Percentiles rank a stretch among this genome's conserved stretches.
Conservation (phyloP, 2,797 vertebrate genomes). For the Tauraco hartlaubi region DNA sequence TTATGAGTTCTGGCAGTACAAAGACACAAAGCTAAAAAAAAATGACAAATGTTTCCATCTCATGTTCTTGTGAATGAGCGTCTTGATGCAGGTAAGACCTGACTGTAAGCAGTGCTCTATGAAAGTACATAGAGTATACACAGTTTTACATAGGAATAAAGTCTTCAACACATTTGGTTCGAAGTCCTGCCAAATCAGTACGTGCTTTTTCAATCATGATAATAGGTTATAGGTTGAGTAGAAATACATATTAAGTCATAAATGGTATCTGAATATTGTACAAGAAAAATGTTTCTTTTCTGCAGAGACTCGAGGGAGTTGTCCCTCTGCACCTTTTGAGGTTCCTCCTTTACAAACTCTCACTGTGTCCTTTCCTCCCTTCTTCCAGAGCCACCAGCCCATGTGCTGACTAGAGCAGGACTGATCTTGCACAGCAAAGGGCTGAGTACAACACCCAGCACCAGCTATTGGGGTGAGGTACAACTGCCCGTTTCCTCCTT, state of each 20-base stretch:
- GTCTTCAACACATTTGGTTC: background rate
- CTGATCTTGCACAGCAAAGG: background rate
- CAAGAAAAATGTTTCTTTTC: background rate
- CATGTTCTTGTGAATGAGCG: background rate
- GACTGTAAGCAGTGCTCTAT: background rate
- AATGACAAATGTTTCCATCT: background rate
- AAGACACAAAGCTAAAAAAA: background rate
- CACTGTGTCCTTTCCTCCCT: background rate
- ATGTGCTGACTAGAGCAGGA: background rate
- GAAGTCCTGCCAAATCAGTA: background rate
- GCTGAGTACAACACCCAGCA: background rate
- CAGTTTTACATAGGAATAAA: background rate
- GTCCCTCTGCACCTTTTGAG: background rate
- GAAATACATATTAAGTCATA: background rate
- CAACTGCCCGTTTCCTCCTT: background rate
- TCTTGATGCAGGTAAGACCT: background rate
- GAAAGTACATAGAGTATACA: background rate
- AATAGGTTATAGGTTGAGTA: background rate
- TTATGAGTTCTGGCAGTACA: background rate
- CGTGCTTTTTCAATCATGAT: background rate
- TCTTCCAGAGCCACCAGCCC: background rate
- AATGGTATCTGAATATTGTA: background rate
- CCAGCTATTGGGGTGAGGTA: fast-evolving
- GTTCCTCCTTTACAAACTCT: background rate
- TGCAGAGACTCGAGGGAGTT: background rate